Conservation (phyloP, 2,797 vertebrate genomes). For the Smutsia temminckii region DNA sequence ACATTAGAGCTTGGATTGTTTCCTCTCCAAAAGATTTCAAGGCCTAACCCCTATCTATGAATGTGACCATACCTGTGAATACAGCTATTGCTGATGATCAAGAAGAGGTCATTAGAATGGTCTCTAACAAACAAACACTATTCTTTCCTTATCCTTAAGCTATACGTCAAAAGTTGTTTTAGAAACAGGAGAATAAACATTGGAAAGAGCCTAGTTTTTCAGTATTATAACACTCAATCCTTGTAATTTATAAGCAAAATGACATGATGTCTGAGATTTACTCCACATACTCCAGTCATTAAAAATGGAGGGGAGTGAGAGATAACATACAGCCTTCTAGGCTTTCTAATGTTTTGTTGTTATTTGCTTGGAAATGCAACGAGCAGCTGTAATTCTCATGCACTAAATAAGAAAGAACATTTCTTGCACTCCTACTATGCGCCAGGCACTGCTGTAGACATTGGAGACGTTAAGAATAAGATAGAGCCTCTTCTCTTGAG, state of each 20-base stretch:
- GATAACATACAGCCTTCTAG: background rate
- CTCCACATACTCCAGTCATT: background rate
- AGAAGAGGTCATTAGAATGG: background rate
- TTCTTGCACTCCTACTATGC: background rate
- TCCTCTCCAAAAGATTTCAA: background rate
- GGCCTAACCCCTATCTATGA: background rate
- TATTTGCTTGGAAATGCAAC: background rate
- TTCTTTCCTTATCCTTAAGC: conserved; percentile 13
- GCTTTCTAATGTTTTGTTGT: conserved; percentile 9
- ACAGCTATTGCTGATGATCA: background rate
- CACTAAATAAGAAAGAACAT: background rate
- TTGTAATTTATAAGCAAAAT: conserved; percentile 33
- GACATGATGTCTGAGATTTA: background rate
- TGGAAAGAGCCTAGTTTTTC: conserved; percentile 8
- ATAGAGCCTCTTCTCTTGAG: background rate
- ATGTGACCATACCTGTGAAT: background rate
- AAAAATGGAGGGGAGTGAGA: background rate
- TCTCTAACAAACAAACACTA: background rate
- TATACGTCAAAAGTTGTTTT: conserved; percentile 1
- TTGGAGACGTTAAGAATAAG: background rate
- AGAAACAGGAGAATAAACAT: background rate
- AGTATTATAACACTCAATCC: background rate
- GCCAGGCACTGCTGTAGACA: background rate
- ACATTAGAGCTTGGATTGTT: background rate
- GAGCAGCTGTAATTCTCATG: background rate